Conservation (phyloP, 2,888 invertebrate species). For the Tipula lateralis region DNA sequence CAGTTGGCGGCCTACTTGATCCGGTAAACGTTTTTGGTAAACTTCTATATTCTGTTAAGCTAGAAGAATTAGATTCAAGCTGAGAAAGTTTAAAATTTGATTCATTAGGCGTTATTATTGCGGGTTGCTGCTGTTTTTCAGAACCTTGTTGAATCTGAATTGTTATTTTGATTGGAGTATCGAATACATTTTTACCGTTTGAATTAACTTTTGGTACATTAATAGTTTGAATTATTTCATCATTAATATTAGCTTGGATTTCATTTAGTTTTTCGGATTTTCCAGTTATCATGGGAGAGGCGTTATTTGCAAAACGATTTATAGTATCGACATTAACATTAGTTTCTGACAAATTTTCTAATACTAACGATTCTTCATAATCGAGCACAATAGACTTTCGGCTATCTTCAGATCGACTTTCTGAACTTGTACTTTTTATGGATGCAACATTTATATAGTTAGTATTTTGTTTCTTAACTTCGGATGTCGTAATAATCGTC, state of each 20-base stretch:
- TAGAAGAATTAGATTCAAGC: slow-evolving; percentile 12
- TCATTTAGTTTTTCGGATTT: not conserved
- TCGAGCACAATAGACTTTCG: not conserved
- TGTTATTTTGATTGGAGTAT: not conserved
- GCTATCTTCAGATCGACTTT: not conserved
- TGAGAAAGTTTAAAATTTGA: not conserved
- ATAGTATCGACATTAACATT: not conserved
- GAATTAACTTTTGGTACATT: not conserved
- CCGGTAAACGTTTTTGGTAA: not conserved
- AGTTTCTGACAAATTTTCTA: not conserved
- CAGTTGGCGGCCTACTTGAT: not conserved
- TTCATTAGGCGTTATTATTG: not conserved
- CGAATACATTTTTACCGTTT: not conserved
- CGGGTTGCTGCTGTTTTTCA: not conserved
- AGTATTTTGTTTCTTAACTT: not conserved
- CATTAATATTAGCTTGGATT: not conserved
- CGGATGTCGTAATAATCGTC: not conserved
- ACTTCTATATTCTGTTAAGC: not conserved
- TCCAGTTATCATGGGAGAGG: not conserved
- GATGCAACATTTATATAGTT: not conserved
- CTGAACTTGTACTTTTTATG: not conserved
- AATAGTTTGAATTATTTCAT: not conserved
- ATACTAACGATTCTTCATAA: not conserved
- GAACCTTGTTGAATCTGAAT: not conserved
- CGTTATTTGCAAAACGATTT: not conserved